Evolutionary conservation across 2,888 invertebrate species (phyloP).

Genomic region (Spodoptera picta): DNA sequence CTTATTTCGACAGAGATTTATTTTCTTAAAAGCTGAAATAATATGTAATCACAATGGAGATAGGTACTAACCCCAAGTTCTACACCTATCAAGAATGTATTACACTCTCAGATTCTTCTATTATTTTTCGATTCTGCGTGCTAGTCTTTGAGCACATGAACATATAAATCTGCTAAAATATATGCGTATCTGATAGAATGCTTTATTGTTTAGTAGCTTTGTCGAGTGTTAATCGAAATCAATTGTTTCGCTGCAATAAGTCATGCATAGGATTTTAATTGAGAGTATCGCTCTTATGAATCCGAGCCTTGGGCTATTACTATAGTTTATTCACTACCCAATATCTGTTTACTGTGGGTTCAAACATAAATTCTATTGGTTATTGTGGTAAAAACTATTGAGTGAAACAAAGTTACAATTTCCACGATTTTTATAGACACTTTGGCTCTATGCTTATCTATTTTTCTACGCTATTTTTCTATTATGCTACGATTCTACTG

Average conservation of each 20-base stretch:
- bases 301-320: conserved; percentile 71
- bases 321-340: conserved; percentile 57
- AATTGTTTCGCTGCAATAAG: conserved; percentile 84
- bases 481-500: too few species aligned
- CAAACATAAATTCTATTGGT: conserved; percentile 34
- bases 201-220: conserved; percentile 81
- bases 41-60: not conserved
- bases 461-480: too few species aligned
- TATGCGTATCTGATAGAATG: conserved; percentile 65
- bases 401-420: not conserved
- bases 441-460: too few species aligned
- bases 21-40: too few species aligned
- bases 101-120: conserved; percentile 17
- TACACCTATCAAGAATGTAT: conserved; percentile 22
- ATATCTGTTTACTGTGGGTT: conserved; percentile 43
- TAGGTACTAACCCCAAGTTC: conserved; percentile 4
- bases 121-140: conserved; percentile 31
- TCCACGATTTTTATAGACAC: not conserved
- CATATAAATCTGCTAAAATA: conserved; percentile 54
- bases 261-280: conserved; percentile 82
- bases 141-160: conserved; percentile 54
- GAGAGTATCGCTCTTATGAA: conserved; percentile 77
- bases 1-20: too few species aligned
- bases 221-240: conserved; percentile 84
- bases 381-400: conserved; percentile 25